phyloP scores from a whole-genome alignment of 2,888 invertebrate genomes.

The Drosophila trichaetosa region DNA sequence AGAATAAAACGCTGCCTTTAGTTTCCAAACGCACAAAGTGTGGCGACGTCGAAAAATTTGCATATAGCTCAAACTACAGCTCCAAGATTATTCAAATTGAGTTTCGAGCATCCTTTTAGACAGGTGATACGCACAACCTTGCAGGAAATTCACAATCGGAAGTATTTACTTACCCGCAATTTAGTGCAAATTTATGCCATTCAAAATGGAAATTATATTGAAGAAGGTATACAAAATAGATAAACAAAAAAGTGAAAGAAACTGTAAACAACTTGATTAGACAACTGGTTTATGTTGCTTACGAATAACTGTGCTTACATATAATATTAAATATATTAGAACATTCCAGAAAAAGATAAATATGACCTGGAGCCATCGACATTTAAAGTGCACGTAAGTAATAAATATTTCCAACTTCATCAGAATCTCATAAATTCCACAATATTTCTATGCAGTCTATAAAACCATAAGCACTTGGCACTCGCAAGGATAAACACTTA shows the following conservation, averaged over 20 bases:
- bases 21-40: background rate
- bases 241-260: no score
- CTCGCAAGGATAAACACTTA: background rate
- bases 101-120: slow-evolving; percentile 16
- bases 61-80: background rate
- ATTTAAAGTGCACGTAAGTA: background rate
- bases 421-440: background rate
- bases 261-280: background rate
- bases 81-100: slow-evolving; percentile 28
- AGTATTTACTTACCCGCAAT: slow-evolving; percentile 37
- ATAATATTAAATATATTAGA: no score
- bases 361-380: background rate
- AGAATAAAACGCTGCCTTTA: background rate
- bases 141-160: slow-evolving; percentile 56
- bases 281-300: background rate
- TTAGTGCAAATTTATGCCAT: slow-evolving; percentile 10
- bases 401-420: background rate
- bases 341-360: background rate
- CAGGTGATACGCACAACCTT: slow-evolving; percentile 20
- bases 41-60: background rate
- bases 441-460: background rate
- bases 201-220: background rate
- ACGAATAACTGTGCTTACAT: no score
- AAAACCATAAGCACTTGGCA: background rate
- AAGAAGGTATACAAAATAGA: background rate